Evolutionary conservation across 1,140 invertebrate genomes (phyloP).

Genomic region (Phortica variegata): DNA sequence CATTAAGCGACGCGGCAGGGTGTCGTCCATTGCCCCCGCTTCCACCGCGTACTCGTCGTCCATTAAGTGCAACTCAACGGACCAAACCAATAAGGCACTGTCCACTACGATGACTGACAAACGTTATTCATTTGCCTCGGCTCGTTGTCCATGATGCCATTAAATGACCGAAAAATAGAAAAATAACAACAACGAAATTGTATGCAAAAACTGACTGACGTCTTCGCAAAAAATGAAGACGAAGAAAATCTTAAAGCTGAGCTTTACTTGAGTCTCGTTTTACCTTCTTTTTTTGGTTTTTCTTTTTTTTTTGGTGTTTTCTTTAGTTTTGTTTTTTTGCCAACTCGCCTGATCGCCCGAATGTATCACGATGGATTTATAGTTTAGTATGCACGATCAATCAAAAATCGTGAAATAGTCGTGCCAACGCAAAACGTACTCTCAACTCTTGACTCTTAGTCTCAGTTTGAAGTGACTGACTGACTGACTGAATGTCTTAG

Average conservation of each 20-base stretch:
- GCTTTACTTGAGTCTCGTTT: not conserved
- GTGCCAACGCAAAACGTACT: not conserved
- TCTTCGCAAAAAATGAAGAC: too few species aligned
- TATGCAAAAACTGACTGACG: too few species aligned
- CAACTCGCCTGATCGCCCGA: conserved; percentile 54
- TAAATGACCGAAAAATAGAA: too few species aligned
- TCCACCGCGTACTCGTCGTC: too few species aligned
- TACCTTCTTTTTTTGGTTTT: not conserved
- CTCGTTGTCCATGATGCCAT: too few species aligned
- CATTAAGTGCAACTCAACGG: not conserved
- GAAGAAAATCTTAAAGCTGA: not conserved
- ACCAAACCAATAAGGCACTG: not conserved
- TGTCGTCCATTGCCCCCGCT: too few species aligned
- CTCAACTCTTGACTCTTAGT: too few species aligned
- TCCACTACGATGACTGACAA: not conserved
- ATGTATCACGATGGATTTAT: conserved; percentile 58
- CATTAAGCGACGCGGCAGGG: conserved; percentile 20
- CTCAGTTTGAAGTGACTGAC: too few species aligned
- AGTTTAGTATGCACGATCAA: conserved; percentile 58
- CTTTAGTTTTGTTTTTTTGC: not conserved
- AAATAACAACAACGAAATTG: too few species aligned
- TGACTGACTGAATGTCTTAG: too few species aligned
- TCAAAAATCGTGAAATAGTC: conserved; percentile 55
- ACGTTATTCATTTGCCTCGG: not conserved
- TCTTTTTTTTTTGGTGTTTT: not conserved